A percentile compares a stretch with the other conserved stretches of the same genome.
Evolutionary conservation across 2,113 vertebrate genomes (phyloP).

Genomic region (Piaya cayana): DNA sequence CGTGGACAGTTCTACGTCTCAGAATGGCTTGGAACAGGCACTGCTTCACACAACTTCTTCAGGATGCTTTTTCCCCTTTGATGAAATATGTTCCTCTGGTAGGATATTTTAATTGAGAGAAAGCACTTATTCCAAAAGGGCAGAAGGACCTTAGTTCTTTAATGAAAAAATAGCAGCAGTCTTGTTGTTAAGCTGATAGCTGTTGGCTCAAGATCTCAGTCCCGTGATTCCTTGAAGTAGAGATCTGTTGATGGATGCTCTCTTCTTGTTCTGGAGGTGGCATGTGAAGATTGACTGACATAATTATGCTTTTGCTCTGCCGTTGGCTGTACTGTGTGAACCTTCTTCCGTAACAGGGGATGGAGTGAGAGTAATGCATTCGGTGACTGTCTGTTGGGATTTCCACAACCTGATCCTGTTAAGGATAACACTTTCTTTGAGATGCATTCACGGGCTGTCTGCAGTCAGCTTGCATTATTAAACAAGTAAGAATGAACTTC

Average conservation of each 20-base stretch:
- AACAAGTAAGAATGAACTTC: conserved; percentile 6
- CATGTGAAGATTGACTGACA: background rate
- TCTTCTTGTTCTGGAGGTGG: background rate
- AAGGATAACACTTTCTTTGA: background rate
- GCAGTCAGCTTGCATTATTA: conserved; percentile 33
- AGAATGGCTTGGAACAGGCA: background rate
- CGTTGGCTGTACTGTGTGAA: background rate
- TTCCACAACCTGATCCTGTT: background rate
- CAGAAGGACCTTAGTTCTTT: background rate
- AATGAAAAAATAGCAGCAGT: background rate
- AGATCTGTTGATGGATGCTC: background rate
- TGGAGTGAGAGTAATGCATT: background rate
- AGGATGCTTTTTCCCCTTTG: background rate
- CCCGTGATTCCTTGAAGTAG: background rate
- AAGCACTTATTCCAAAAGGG: background rate
- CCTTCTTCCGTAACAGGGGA: background rate
- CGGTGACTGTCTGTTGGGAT: background rate
- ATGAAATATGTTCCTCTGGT: background rate
- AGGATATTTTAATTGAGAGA: background rate
- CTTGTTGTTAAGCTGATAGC: background rate
- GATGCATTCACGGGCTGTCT: conserved; percentile 11
- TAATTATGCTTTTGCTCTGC: background rate
- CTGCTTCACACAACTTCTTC: background rate
- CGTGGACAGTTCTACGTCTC: background rate
- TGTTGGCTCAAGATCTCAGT: background rate